Evolutionary conservation across 1,140 invertebrate genomes (phyloP).

Genomic region (Hyles euphorbiae): DNA sequence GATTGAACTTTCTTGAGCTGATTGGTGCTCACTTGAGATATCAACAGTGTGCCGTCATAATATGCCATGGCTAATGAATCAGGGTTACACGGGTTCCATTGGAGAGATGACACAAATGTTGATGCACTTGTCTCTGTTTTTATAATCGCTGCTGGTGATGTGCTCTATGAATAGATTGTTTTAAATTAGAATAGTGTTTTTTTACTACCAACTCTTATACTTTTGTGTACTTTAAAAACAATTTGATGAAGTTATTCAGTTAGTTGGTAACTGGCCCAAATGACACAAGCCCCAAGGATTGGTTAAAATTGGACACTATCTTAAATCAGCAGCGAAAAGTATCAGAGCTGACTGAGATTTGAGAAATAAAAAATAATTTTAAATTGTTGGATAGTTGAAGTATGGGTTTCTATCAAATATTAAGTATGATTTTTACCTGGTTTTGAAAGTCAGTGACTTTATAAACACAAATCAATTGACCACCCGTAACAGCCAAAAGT

Average conservation of each 20-base stretch:
- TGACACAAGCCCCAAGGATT: too few relatives aligned
- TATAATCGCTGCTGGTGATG: conserved; percentile 37
- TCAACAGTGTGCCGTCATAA: conserved; percentile 55
- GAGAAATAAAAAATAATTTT: too few relatives aligned
- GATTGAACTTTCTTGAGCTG: conserved; percentile 57
- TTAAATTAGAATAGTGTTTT: too few relatives aligned
- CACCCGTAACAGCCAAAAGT: conserved; percentile 47
- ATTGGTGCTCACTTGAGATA: conserved; percentile 39
- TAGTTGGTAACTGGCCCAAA: too few relatives aligned
- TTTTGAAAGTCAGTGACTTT: conserved; percentile 51
- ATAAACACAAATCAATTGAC: conserved; percentile 40
- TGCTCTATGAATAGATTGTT: conserved; percentile 35
- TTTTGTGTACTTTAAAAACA: too few relatives aligned
- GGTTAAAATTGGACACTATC: too few relatives aligned
- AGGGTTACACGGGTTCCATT: conserved; percentile 66
- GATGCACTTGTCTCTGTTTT: conserved; percentile 43
- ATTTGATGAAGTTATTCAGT: too few relatives aligned
- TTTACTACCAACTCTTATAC: too few relatives aligned
- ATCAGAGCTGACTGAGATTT: too few relatives aligned
- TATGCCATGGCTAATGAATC: conserved; percentile 55
- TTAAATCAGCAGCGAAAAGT: too few relatives aligned
- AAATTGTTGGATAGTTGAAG: too few relatives aligned
- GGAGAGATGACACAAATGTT: conserved; percentile 55
- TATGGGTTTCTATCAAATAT: too few relatives aligned
- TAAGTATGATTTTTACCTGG: conserved; percentile 23